Conservation (phyloP, 2,113 vertebrate genomes). For the Cryptomyrus ogoouensis region DNA sequence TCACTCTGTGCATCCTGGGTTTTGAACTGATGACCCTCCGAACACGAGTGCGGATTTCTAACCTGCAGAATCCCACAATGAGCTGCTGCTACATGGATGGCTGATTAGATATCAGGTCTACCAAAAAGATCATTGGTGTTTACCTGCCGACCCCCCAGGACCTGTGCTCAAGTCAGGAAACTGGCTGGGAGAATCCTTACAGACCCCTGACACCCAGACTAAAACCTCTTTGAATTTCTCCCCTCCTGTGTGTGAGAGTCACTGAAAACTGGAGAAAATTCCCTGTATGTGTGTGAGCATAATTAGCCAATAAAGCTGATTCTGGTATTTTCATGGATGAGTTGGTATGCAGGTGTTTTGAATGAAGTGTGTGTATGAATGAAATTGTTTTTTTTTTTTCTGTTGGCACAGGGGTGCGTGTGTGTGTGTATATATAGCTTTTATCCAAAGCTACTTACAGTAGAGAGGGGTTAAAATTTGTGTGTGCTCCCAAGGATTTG, state of each 20-base stretch:
- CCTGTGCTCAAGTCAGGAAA: background rate
- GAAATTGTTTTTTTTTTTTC: background rate
- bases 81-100: background rate
- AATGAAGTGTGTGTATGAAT: background rate
- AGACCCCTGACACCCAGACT: background rate
- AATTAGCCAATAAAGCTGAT: background rate
- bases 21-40: background rate
- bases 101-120: background rate
- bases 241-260: background rate
- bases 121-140: background rate
- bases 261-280: background rate
- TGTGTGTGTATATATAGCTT: too few relatives aligned
- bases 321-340: background rate
- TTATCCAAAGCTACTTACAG: too few relatives aligned
- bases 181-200: background rate
- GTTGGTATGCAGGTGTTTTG: background rate
- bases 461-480: too few relatives aligned
- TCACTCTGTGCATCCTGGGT: background rate
- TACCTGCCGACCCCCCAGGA: background rate
- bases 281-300: background rate
- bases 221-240: background rate
- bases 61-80: background rate
- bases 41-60: background rate
- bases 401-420: background rate
- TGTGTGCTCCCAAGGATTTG: too few relatives aligned